Conservation (phyloP, 1,140 invertebrate genomes). For the Brachionus calyciflorus region DNA sequence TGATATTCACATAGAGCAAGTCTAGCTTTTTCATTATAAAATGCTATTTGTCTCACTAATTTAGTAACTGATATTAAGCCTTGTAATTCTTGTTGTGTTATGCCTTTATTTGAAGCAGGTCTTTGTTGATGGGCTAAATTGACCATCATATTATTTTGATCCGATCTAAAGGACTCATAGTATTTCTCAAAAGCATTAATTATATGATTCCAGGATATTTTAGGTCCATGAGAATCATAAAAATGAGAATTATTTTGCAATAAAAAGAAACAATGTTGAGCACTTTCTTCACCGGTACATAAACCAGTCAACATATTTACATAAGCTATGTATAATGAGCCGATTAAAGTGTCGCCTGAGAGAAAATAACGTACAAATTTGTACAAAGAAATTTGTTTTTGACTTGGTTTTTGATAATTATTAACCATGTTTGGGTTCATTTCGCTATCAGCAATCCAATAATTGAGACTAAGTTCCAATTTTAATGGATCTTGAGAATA, state of each 20-base stretch:
- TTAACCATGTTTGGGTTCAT: conserved; percentile 43
- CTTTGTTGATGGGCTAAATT: conserved; percentile 60
- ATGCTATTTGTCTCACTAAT: conserved; percentile 73
- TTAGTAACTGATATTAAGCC: conserved; percentile 76
- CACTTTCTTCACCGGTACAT: conserved; percentile 70
- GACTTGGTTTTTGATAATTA: conserved; percentile 53
- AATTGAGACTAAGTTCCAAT: conserved; percentile 72
- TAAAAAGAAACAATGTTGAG: conserved; percentile 78
- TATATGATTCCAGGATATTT: conserved; percentile 51
- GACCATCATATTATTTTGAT: conserved; percentile 61
- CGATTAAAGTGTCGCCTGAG: conserved; percentile 79
- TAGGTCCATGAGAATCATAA: conserved; percentile 49
- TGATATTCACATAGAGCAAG: conserved; percentile 8
- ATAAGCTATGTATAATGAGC: conserved; percentile 79
- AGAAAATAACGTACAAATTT: conserved; percentile 76
- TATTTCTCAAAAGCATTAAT: conserved; percentile 35
- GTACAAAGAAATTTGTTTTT: conserved; percentile 70
- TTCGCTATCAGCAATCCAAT: conserved; percentile 56
- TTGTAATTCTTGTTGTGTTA: conserved; percentile 79
- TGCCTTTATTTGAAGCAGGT: conserved; percentile 65
- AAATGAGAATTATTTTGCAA: conserved; percentile 69
- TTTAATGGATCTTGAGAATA: conserved; percentile 73
- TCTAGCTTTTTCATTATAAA: conserved; percentile 53
- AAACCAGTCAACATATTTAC: conserved; percentile 79
- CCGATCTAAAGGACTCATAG: conserved; percentile 20